Conservation (phyloP, 2,888 invertebrate genomes). For the Folsomia manolachei region DNA sequence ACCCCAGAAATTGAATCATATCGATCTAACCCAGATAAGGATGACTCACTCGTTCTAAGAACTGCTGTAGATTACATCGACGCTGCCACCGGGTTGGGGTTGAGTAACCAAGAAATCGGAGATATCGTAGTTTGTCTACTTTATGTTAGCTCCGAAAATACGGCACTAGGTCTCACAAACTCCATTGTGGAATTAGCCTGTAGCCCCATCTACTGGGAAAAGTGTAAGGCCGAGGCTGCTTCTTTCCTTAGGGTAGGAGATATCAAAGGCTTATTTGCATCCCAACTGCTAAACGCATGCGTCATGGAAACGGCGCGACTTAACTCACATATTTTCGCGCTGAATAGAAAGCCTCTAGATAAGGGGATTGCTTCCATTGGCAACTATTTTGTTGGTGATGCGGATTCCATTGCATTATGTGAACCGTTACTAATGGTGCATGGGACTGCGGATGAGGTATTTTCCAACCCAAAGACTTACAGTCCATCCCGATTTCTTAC, state of each 20-base stretch:
- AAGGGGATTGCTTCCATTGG: background rate
- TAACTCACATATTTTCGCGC: background rate
- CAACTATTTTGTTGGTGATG: background rate
- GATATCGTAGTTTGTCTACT: background rate
- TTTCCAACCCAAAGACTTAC: background rate
- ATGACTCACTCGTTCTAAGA: conserved; percentile 11
- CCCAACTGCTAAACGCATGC: background rate
- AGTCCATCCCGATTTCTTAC: background rate
- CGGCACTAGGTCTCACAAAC: background rate
- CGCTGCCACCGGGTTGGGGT: background rate
- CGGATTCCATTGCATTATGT: background rate
- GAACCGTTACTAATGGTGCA: background rate
- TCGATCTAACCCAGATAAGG: conserved; percentile 1
- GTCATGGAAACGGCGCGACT: background rate
- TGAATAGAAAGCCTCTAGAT: background rate
- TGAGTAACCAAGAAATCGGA: background rate
- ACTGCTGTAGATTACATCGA: conserved; percentile 10
- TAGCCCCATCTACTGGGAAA: background rate
- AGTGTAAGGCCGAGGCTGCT: background rate
- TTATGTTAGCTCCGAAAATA: background rate
- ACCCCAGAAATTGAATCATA: conserved; percentile 14
- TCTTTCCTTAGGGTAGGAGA: background rate
- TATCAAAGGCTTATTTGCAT: background rate
- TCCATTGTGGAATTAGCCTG: background rate
- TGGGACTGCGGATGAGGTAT: background rate